Evolutionary conservation across 2,113 vertebrate species (phyloP).

Genomic region (Phaethon lepturus): DNA sequence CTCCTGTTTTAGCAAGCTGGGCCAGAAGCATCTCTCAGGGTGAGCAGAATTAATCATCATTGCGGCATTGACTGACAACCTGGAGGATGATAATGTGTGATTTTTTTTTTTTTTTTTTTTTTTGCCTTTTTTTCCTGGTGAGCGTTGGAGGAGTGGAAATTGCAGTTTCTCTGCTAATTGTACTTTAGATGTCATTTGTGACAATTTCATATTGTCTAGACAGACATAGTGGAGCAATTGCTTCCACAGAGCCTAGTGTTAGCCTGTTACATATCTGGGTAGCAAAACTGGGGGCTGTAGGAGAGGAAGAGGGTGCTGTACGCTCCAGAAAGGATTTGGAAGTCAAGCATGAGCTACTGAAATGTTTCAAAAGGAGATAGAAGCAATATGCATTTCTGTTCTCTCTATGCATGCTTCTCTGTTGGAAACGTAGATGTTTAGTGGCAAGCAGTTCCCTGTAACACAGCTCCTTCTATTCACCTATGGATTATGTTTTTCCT

Average conservation of each 20-base stretch:
- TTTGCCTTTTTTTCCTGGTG: neutral
- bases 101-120: neutral
- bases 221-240: constrained; percentile 68
- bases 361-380: neutral
- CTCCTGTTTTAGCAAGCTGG: constrained; percentile 49
- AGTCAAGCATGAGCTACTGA: neutral
- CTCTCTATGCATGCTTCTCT: neutral
- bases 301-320: neutral
- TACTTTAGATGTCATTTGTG: constrained; percentile 78
- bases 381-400: neutral
- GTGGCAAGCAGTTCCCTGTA: neutral
- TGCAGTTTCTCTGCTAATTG: constrained; percentile 77
- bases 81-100: constrained; percentile 69
- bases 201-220: constrained; percentile 81
- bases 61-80: constrained; percentile 70
- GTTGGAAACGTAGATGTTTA: neutral
- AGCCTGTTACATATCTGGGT: constrained; percentile 63
- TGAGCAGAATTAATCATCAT: constrained; percentile 65
- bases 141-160: constrained; percentile 74
- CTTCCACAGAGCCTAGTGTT: constrained; percentile 53
- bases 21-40: constrained; percentile 44
- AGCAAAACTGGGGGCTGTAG: constrained; percentile 4
- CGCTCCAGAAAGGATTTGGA: neutral
- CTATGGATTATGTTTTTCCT: neutral
- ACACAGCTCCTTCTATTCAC: neutral